These are phyloP conservation scores for Beris morrisii DNA, from an alignment of 2,888 invertebrate species.

Conservation along the genomic window DNA sequence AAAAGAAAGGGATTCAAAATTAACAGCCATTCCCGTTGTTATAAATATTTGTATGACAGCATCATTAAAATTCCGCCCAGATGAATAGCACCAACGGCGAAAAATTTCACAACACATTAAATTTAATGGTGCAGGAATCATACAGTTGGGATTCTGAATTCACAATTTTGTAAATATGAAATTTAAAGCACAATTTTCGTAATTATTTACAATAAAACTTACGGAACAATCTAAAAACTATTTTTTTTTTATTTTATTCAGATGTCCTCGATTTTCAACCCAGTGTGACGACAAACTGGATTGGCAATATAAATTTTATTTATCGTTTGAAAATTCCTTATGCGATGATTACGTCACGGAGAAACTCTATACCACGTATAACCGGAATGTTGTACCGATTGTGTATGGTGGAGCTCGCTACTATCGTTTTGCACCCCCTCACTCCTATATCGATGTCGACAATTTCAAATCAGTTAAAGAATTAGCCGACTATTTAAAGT, in stretches of 20 bases:
- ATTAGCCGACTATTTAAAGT: conserved; percentile 61
- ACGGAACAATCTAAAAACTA: too few species aligned
- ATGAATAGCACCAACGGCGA: too few species aligned
- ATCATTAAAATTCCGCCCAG: too few species aligned
- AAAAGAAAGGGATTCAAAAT: too few species aligned
- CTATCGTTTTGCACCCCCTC: conserved; percentile 60
- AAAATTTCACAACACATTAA: too few species aligned
- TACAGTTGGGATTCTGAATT: too few species aligned
- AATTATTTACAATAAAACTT: too few species aligned
- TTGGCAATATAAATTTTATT: conserved; percentile 67
- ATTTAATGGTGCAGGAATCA: too few species aligned
- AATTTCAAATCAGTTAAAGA: conserved; percentile 61
- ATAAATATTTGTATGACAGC: too few species aligned
- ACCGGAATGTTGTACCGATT: conserved; percentile 61
- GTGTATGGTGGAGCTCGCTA: conserved; percentile 72
- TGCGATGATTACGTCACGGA: conserved; percentile 72
- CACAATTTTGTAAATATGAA: too few species aligned
- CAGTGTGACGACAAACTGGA: conserved; percentile 55
- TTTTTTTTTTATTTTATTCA: conserved; percentile 39
- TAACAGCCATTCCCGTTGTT: too few species aligned
- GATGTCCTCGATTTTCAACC: conserved; percentile 46
- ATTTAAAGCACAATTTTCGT: too few species aligned
- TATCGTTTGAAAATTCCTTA: conserved; percentile 69
- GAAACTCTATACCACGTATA: conserved; percentile 56
- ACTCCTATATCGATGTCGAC: conserved; percentile 68